Base-by-base conservation (phyloP, 2,888 invertebrate genomes). In the Eutolmus rufibarbis region DNA sequence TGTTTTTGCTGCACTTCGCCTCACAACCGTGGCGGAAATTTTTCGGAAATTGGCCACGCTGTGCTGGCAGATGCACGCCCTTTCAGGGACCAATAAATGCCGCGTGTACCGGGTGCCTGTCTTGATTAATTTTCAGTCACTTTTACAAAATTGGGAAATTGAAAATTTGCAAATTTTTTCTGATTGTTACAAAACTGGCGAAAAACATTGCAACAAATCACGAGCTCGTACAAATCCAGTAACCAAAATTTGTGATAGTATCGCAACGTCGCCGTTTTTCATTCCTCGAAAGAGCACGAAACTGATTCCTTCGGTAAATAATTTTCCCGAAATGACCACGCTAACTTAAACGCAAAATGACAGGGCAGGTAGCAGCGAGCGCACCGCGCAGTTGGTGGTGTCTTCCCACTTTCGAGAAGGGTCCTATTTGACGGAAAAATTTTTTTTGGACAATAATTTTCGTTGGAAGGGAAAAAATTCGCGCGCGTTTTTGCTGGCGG, bases 241-340 rank as follows among this genome's bases (percentile, higher is more conserved):
- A 51, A n/a, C 16, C 51, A 16, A 51, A 51, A 51, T n/a, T n/a
- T 51, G n/a, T n/a, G 4, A 14, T 51, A 51, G 0, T n/a, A n/a
- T 51, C 51, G 4, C 51, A 51, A 1, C 5, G 3, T 16, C 16
- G 3, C 16, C 43, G n/a, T 51, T 51, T 51, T n/a, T n/a, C 16
- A 16, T 51, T 8, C 51, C n/a, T 19, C n/a, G 5, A 23, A 66
- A 66, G 28, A 9, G 5, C 28, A 28, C 23, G 28, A 28, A 66
- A 28, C 79, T 56, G 51, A 79, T 79, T 79, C 40, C 79, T 56
- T 79, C 9, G 31, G 79, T 79, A 51, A 23, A 16, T 23, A 79
- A 66, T 12, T 79, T 79, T 79, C n/a, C 28, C 51, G 31, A 51
- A 79, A 79, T 79, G 79, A 79, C 79, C 79, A 51, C 51, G 79